Evolutionary conservation across 2,888 invertebrate species (phyloP), one percentile per base, ranked within the genome.

Genomic region (Chymomyza procnemis): DNA sequence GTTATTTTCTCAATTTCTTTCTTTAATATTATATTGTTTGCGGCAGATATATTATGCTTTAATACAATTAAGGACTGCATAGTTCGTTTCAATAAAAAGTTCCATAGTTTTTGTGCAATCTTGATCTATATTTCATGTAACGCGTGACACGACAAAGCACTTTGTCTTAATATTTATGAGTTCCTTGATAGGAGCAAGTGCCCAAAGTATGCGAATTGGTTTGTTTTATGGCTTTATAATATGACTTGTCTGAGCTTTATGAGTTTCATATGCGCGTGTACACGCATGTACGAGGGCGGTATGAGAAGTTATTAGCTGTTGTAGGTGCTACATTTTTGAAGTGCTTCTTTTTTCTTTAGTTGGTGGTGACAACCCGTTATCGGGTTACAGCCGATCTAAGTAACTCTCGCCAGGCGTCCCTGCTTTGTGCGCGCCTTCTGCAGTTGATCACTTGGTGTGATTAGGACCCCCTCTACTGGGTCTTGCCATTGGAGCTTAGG

Each of bases 91-190:
- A 41, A 41, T 4, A 12, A 55, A n/a, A 26, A 55, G 55, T 55
- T 55, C 12, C 26, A 55, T 22, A n/a, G 22, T 55, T 19, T 26
- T 21, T 21, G 19, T 55, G 21, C 19, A 22, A 55, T 55, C 55
- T 55, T 55, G 55, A 55, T 55, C 55, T 21, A 55, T 55, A 22
- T 55, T 55, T 55, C 50, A 50, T 50, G 50, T 12, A 41, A 41
- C 34, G 34, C 3, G 34, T 41, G 12, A 41, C 34, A 41, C 34
- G 34, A 41, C 12, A 3, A 3, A 41, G 34, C 34, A 41, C 34
- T 41, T 41, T 41, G 34, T 41, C 34, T 41, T 41, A 12, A 41
- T 12, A 41, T 41, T 41, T 41, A 41, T 41, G 34, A 12, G 34
- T 41, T 41, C 12, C 3, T 41, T 41, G 34, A 41, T 41, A 41